These are phyloP conservation scores for Panagrolaimus sp. DNA, from an alignment of 1,140 invertebrate genomes.

Conservation along the genomic window DNA sequence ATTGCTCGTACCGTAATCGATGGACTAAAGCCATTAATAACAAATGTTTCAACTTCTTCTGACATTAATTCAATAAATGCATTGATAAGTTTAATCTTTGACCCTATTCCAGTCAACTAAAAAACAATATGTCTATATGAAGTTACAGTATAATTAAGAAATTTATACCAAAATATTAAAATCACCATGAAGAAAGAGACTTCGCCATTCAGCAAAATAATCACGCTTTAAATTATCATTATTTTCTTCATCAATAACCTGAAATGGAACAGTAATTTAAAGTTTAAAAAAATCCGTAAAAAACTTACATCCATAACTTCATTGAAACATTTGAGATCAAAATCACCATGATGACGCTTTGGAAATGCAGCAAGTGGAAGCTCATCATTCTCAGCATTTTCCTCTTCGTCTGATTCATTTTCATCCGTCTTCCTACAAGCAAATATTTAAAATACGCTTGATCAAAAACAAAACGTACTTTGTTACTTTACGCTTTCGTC, in stretches of 20 bases:
- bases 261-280: too few species aligned
- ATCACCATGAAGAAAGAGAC: neutral
- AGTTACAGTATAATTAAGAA: neutral
- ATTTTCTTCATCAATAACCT: slow-evolving; percentile 1
- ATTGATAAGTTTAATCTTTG: slow-evolving; percentile 22
- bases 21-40: slow-evolving; percentile 11
- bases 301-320: slow-evolving; percentile 12
- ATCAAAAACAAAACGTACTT: neutral
- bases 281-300: too few species aligned
- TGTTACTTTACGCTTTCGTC: neutral
- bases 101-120: slow-evolving; percentile 18
- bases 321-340: slow-evolving; percentile 17
- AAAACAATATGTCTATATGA: neutral
- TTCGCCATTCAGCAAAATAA: slow-evolving; percentile 19
- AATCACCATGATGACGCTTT: slow-evolving; percentile 19
- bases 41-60: slow-evolving; percentile 10
- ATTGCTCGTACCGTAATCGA: slow-evolving; percentile 1
- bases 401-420: neutral
- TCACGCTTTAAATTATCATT: neutral
- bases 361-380: neutral
- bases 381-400: neutral
- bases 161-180: slow-evolving; percentile 23
- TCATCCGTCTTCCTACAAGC: neutral
- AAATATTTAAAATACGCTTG: neutral
- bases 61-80: neutral